Evolutionary conservation across 2,113 vertebrate genomes (phyloP), one percentile per base, ranked within the genome.

Genomic region (Thalassoma bifasciatum): DNA sequence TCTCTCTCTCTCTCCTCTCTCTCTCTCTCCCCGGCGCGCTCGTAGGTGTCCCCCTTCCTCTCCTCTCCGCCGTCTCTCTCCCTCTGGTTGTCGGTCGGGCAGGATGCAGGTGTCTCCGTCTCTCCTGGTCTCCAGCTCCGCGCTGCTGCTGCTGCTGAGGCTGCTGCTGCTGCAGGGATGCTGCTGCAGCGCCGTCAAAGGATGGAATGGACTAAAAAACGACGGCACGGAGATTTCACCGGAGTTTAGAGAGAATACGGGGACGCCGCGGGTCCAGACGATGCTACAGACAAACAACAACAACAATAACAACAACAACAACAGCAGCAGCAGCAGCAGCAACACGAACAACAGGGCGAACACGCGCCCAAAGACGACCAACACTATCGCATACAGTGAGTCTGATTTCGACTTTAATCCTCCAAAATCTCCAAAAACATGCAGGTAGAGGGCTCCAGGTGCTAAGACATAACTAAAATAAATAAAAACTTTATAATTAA

Each of bases 181-280:
- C 62, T n/a, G n/a, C n/a, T 91, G 94, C 54, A 83, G 23, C 1
- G 79, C 86, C 0, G 94, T 68, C 3, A 88, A 87, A 64, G 93
- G 91, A 71, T 97, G 97, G 97, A 95, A 93, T 60, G 77, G 91
- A 64, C 92, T 98, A 36, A 96, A 95, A 79, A 99, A 99, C 1
- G 96, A 95, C 54, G 96, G 94, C 8, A 98, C 97, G 4, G 97
- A 99, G 91, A 89, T 96, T 84, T 93, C 96, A 59, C 95, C 95
- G 2, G 95, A 95, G 64, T 86, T 94, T 21, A 49, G 77, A 1
- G 94, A 93, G 8, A 91, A 93, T 0, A 56, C 46, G 0, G 76
- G 82, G 66, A 79, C 75, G 1, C 91, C 93, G 8, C 78, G 90
- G 34, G 84, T 30, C 3, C 30, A 92, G 24, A 90, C 90, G 0